phyloP scores from a whole-genome alignment of 2,888 invertebrate genomes.

The Hermodice carunculata region DNA sequence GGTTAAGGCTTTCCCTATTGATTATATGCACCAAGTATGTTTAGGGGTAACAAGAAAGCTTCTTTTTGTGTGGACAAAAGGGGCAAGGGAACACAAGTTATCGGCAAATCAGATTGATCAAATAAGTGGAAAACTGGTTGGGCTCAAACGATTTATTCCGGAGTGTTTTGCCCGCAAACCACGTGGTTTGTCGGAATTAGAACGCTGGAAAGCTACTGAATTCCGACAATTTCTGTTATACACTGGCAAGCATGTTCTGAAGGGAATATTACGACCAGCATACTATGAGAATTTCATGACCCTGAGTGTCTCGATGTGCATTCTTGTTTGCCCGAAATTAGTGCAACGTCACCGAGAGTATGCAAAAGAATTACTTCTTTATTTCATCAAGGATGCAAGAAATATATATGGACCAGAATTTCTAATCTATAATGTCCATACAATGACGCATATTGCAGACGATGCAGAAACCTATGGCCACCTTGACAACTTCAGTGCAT shows the following conservation, averaged over 20 bases:
- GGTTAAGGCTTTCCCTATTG: too few relatives aligned
- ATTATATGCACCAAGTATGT: conserved; percentile 60
- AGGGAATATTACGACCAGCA: conserved; percentile 21
- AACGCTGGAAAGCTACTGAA: conserved; percentile 54
- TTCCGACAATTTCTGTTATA: conserved; percentile 52
- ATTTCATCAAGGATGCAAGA: conserved; percentile 8
- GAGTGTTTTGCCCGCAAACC: conserved; percentile 46
- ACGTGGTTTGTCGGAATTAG: conserved; percentile 38
- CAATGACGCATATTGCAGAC: conserved; percentile 19
- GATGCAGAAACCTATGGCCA: conserved; percentile 12
- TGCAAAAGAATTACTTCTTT: conserved; percentile 26
- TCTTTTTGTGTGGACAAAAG: conserved; percentile 41
- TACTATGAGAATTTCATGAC: conserved; percentile 45
- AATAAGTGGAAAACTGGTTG: conserved; percentile 21
- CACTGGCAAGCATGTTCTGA: conserved; percentile 45
- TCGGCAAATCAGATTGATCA: background rate
- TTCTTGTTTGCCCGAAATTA: conserved; percentile 31
- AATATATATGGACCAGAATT: conserved; percentile 21
- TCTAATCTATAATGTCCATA: conserved; percentile 31
- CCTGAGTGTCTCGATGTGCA: conserved; percentile 41
- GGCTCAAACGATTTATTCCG: conserved; percentile 30
- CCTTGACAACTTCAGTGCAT: conserved; percentile 27
- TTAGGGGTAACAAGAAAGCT: conserved; percentile 50
- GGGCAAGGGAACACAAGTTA: conserved; percentile 28
- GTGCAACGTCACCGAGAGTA: conserved; percentile 1